These are phyloP conservation scores for Aethina tumida DNA, from an alignment of 1,140 invertebrate genomes.

Conservation along the genomic window DNA sequence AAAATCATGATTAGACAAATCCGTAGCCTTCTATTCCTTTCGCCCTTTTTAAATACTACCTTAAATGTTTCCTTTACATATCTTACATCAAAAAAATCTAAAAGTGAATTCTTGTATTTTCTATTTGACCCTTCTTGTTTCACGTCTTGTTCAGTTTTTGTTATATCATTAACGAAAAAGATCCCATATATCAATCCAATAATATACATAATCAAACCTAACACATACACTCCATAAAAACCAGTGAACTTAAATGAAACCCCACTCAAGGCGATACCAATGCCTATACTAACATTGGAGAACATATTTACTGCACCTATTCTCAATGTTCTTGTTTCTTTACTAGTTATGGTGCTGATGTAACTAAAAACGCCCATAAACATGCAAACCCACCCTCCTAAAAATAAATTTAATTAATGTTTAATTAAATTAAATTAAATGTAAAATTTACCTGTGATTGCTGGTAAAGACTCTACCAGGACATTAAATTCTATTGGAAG, in stretches of 20 bases:
- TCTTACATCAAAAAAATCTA: conserved; percentile 28
- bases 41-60: conserved; percentile 23
- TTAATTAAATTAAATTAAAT: too few species aligned
- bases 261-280: conserved; percentile 45
- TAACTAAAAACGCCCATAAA: conserved; percentile 54
- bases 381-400: conserved; percentile 43
- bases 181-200: conserved; percentile 25
- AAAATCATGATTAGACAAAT: conserved; percentile 29
- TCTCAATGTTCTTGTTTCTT: conserved; percentile 47
- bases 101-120: conserved; percentile 14
- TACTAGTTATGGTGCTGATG: conserved; percentile 45
- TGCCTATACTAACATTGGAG: conserved; percentile 37
- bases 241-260: conserved; percentile 43
- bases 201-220: conserved; percentile 30
- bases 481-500: conserved; percentile 43
- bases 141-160: conserved; percentile 5
- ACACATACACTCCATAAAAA: conserved; percentile 46
- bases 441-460: conserved; percentile 44
- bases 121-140: conserved; percentile 6
- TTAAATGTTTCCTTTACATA: conserved; percentile 26
- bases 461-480: conserved; percentile 44
- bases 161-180: conserved; percentile 24
- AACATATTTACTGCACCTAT: conserved; percentile 42
- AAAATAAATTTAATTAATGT: too few species aligned
- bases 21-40: conserved; percentile 19